Evolutionary conservation across 2,797 vertebrate species (phyloP), one percentile per base, ranked within the genome.

Genomic region (Fistularia tabacaria): DNA sequence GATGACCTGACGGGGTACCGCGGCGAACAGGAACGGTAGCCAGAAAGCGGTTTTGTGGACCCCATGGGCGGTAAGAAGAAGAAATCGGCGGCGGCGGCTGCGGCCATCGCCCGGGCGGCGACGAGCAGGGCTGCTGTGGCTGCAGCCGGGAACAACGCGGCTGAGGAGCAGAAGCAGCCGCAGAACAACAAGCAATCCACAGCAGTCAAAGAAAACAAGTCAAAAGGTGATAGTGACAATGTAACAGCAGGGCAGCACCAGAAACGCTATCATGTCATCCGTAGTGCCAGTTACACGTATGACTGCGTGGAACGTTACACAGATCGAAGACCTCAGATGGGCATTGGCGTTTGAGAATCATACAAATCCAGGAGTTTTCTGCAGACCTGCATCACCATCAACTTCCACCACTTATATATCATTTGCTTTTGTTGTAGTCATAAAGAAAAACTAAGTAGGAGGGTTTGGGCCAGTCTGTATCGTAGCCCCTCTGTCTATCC

Each of bases 21-120:
- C 10, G 9, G 36, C 13, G 10, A 3, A n/a, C 39, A 9, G 52
- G 7, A 14, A 2, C 40, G 6, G 8, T 36, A 13, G 42, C 4
- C 8, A 11, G 36, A 1, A 10, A 36, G 38, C 36, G 7, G 13
- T 57, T 41, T 14, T 6, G 45, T 38, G 10, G 36, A 49, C 3
- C 36, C 10, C 12, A 92, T 92, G 91, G 90, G 91, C 1, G 91
- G 91, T 1, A 93, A 92, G 73, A 93, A 92, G 71, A 92, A 92
- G 80, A 92, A 88, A 69, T 58, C 80, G 6, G 67, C 76, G 6
- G 67, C 70, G 6, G 37, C 10, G 9, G 51, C 78, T 2, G 15
- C 72, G 7, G 62, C 54, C 7, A 41, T 36, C 3, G 43, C 49
- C 12, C 62, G 46, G 14, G 56, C 66, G 9, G 55, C 73, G 0